Percentiles rank a stretch among this genome's conserved stretches.
These are phyloP conservation scores for Jacana jacana DNA, from an alignment of 2,113 vertebrate genomes.

Conservation along the genomic window DNA sequence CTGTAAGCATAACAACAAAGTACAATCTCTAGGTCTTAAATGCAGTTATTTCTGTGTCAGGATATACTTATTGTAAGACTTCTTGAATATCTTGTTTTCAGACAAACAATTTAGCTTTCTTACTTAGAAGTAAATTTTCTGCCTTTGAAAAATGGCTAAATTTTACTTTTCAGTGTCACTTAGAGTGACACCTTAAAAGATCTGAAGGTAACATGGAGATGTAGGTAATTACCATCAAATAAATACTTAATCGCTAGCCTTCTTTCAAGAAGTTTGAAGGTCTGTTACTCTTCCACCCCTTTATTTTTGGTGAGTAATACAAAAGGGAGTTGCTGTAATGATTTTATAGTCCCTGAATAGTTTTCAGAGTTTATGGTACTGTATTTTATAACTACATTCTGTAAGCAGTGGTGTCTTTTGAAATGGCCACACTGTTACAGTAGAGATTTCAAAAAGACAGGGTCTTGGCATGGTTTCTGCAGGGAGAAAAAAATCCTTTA, in stretches of 20 bases:
- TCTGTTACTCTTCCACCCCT: neutral
- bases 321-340: neutral
- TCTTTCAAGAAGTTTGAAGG: neutral
- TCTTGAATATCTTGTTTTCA: neutral
- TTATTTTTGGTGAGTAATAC: constrained; percentile 1
- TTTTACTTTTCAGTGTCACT: neutral
- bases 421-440: neutral
- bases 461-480: neutral
- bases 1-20: neutral
- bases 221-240: neutral
- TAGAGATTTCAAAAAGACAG: neutral
- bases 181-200: neutral
- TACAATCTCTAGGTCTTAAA: constrained; percentile 18
- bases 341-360: constrained; percentile 27
- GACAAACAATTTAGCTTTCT: neutral
- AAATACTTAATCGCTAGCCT: neutral
- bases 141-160: neutral
- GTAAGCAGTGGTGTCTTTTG: constrained; percentile 10
- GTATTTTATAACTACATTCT: constrained; percentile 36
- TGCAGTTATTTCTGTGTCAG: neutral
- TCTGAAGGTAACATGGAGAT: constrained; percentile 2
- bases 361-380: constrained; percentile 41
- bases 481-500: neutral
- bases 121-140: neutral
- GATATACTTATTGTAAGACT: neutral